Conservation (phyloP, 2,888 invertebrate species). For the Malachius bipustulatus region DNA sequence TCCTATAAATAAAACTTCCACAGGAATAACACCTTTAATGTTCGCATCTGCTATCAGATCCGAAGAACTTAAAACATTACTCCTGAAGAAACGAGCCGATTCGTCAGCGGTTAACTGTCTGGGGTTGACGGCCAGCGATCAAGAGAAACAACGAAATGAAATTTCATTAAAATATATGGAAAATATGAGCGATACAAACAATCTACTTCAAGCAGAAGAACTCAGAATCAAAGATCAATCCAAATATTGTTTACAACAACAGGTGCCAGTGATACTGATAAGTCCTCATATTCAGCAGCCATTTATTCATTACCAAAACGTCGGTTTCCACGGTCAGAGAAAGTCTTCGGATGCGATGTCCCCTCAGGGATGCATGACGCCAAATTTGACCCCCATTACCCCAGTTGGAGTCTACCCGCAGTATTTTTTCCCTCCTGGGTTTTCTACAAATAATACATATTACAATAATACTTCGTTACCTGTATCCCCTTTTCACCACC, state of each 20-base stretch:
- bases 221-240: neutral
- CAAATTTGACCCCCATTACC: neutral
- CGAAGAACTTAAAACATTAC: neutral
- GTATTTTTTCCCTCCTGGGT: conserved; percentile 1
- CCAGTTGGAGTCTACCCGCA: conserved; percentile 1
- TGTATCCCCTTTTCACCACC: no score
- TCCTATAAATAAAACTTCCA: conserved; percentile 13
- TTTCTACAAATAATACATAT: conserved; percentile 4
- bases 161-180: no score
- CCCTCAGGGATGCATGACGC: neutral
- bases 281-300: no score
- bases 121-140: neutral
- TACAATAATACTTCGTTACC: no score
- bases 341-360: neutral
- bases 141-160: neutral
- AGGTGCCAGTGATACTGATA: neutral
- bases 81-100: neutral
- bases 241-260: neutral
- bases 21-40: conserved; percentile 32
- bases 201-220: no score
- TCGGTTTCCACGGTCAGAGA: neutral
- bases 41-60: conserved; percentile 29
- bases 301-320: neutral
- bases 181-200: no score
- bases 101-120: neutral